Evolutionary conservation across 1,140 invertebrate species (phyloP), one percentile per base, ranked within the genome.

Genomic region (Thaumatotibia leucotreta): DNA sequence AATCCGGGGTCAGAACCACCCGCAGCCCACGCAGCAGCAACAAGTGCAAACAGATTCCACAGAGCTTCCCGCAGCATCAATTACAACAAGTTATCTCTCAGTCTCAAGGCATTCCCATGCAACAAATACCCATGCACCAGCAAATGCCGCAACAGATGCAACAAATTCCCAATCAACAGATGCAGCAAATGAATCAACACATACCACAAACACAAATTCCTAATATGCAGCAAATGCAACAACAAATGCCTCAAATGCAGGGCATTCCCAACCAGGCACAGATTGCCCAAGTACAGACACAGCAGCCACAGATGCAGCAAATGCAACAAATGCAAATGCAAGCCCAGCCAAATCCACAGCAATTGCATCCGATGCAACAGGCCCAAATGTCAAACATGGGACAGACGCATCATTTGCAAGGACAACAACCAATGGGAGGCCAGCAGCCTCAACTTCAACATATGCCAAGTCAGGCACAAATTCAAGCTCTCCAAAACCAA

Each of bases 1-100:
- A 86, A 85, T 74, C 69, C 85, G 35, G 67, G 81, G 5, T n/a
- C 82, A 86, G 49, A 80, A 64, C 73, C 90, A 91, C 61, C 80
- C 84, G 10, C 85, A 84, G 52, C 79, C 80, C 2, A 77, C 76
- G 9, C 88, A 80, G 71, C 88, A 82, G 64, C 88, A 88, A 58
- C 85, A 87, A 74, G 91, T 91, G 22, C 89, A 91, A n/a, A 66
- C 87, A 91, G 76, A 91, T 91, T 64, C 88, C 92, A 54, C 92
- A 92, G 72, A 93, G 92, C 70, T 91, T 92, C 70, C 92, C 92
- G 24, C 90, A 92, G 66, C 91, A 92, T 70, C 92, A 93, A 69
- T 74, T 92, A 49, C 92, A 92, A 67, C 92, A 92, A 84, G 91
- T 92, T 17, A 89, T 93, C 67, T 88, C 91, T 10, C 88, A 91